Conservation (phyloP, 2,888 invertebrate genomes). For the Eristalis arbustorum region DNA sequence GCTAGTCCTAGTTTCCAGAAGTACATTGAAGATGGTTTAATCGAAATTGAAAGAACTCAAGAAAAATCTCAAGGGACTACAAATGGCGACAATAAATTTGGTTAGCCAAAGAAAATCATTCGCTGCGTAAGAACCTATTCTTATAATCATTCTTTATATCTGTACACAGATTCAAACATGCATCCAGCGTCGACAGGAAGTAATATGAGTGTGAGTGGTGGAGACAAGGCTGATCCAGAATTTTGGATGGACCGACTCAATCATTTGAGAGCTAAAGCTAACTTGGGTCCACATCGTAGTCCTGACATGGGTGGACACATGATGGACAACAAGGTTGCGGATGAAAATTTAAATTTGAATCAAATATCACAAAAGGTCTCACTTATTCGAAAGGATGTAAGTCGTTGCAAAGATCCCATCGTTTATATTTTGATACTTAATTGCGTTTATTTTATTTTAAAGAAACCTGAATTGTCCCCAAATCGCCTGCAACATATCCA, state of each 20-base stretch:
- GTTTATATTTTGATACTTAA: not conserved
- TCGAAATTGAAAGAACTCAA: slow-evolving; percentile 77
- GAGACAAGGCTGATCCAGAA: slow-evolving; percentile 77
- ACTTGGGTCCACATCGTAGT: slow-evolving; percentile 74
- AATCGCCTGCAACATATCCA: slow-evolving; percentile 79
- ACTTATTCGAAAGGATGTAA: slow-evolving; percentile 78
- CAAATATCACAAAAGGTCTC: slow-evolving; percentile 77
- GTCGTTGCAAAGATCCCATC: slow-evolving; percentile 46
- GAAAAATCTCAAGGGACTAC: slow-evolving; percentile 55
- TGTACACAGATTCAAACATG: slow-evolving; percentile 73
- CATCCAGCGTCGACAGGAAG: slow-evolving; percentile 70
- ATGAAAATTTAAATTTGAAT: slow-evolving; percentile 80
- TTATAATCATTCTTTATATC: not conserved
- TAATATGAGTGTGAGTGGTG: slow-evolving; percentile 55
- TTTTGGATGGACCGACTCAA: slow-evolving; percentile 80
- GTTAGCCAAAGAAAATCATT: slow-evolving; percentile 35
- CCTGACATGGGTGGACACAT: slow-evolving; percentile 73
- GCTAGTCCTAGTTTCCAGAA: slow-evolving; percentile 79
- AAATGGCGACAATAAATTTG: slow-evolving; percentile 72
- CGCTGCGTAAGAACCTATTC: no score
- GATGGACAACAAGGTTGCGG: slow-evolving; percentile 79
- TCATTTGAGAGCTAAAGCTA: slow-evolving; percentile 75
- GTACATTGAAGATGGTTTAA: slow-evolving; percentile 80
- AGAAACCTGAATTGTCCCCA: slow-evolving; percentile 79
- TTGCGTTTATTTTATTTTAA: slow-evolving; percentile 48